phyloP scores from a whole-genome alignment of 2,888 invertebrate species.

The Scaptomyza reducta region DNA sequence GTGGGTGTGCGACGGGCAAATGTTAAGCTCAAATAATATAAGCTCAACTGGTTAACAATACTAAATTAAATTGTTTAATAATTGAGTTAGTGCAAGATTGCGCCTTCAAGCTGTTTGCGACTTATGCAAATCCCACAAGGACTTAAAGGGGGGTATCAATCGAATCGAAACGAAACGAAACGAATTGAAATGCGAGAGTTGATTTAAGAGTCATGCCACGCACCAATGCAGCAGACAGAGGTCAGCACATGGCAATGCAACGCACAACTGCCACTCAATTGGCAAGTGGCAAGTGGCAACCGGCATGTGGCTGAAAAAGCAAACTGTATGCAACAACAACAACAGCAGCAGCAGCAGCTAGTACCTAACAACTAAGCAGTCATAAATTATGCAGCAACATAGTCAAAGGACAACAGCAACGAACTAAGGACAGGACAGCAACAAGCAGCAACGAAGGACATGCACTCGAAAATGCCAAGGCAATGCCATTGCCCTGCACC shows the following conservation, averaged over 20 bases:
- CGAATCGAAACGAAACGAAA: slow-evolving; percentile 62
- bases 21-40: slow-evolving; percentile 61
- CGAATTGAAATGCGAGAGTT: slow-evolving; percentile 42
- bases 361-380: slow-evolving; percentile 66
- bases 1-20: slow-evolving; percentile 17
- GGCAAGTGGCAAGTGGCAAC: slow-evolving; percentile 22
- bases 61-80: slow-evolving; percentile 66
- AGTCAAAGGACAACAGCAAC: slow-evolving; percentile 69
- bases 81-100: slow-evolving; percentile 66
- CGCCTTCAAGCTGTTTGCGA: slow-evolving; percentile 51
- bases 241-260: slow-evolving; percentile 44
- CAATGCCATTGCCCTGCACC: slow-evolving; percentile 35
- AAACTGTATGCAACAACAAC: slow-evolving; percentile 43
- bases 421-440: slow-evolving; percentile 20
- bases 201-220: slow-evolving; percentile 63
- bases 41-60: slow-evolving; percentile 23
- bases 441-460: slow-evolving; percentile 44
- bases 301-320: slow-evolving; percentile 52
- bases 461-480: slow-evolving; percentile 56
- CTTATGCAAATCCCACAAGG: slow-evolving; percentile 34
- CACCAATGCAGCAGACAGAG: slow-evolving; percentile 42
- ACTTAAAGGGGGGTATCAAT: slow-evolving; percentile 48
- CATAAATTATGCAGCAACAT: slow-evolving; percentile 78
- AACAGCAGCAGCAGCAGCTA: neutral
- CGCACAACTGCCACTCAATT: slow-evolving; percentile 26